Evolutionary conservation across 1,140 invertebrate genomes (phyloP).

Genomic region (Temnothorax curvispinosus): DNA sequence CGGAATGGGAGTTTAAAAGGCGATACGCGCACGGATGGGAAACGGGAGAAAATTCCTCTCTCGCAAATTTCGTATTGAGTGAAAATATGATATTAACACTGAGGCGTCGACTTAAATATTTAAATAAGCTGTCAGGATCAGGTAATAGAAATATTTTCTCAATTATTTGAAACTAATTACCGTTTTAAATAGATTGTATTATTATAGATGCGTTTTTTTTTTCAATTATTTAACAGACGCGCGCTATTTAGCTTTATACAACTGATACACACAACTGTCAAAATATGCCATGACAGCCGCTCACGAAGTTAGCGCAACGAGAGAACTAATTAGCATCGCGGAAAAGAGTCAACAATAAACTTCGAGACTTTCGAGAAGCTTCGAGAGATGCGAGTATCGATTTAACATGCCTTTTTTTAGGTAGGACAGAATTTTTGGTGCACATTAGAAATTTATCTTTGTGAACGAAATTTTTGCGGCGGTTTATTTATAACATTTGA

Average conservation of each 20-base stretch:
- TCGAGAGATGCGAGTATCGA: no score
- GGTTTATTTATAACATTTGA: background rate
- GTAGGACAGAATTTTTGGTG: background rate
- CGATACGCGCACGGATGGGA: slow-evolving; percentile 40
- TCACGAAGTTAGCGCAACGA: no score
- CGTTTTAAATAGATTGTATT: slow-evolving; percentile 1
- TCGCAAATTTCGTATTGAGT: slow-evolving; percentile 48
- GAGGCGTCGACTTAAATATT: slow-evolving; percentile 19
- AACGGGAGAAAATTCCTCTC: slow-evolving; percentile 26
- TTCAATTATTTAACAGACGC: background rate
- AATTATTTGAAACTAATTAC: slow-evolving; percentile 8
- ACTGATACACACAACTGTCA: no score
- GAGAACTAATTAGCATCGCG: no score
- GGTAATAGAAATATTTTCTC: background rate
- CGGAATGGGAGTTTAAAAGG: slow-evolving; percentile 67
- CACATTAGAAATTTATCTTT: background rate
- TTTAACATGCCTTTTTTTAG: no score
- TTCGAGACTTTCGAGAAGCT: no score
- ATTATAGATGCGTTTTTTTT: background rate
- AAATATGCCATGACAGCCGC: no score
- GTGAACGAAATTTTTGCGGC: background rate
- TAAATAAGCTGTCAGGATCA: slow-evolving; percentile 14
- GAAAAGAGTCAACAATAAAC: no score
- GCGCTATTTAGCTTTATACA: no score
- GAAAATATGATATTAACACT: slow-evolving; percentile 33